These are phyloP conservation scores for Boloria euphrosyne DNA, from an alignment of 2,888 invertebrate species.

Conservation along the genomic window DNA sequence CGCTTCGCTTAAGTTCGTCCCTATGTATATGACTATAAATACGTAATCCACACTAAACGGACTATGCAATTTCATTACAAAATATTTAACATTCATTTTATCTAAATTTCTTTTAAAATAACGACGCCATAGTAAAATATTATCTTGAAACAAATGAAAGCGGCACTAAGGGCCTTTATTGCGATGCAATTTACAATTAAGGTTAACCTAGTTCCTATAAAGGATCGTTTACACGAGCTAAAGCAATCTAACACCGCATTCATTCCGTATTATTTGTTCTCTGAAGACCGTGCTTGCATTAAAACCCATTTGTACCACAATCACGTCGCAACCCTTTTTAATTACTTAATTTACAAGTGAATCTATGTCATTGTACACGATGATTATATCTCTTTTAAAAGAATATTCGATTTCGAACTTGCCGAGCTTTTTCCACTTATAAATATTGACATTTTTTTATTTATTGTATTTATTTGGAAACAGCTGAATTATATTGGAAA, in stretches of 20 bases:
- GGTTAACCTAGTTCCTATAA: constrained; percentile 29
- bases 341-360: constrained; percentile 39
- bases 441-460: neutral
- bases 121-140: neutral
- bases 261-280: constrained; percentile 37
- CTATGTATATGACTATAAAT: too few species aligned
- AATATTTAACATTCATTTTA: too few species aligned
- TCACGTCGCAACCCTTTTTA: constrained; percentile 39
- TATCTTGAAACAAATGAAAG: neutral
- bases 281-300: constrained; percentile 37
- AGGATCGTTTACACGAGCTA: constrained; percentile 33
- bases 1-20: too few species aligned
- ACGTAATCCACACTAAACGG: too few species aligned
- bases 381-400: neutral
- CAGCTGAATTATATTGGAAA: too few species aligned
- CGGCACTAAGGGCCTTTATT: constrained; percentile 1
- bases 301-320: constrained; percentile 37
- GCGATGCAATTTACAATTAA: constrained; percentile 29
- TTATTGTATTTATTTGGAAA: neutral
- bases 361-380: constrained; percentile 19
- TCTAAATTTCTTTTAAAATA: too few species aligned
- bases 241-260: constrained; percentile 35
- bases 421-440: neutral
- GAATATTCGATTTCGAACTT: neutral
- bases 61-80: too few species aligned